Evolutionary conservation across 2,797 vertebrate species (phyloP).

Genomic region (Argya squamiceps): DNA sequence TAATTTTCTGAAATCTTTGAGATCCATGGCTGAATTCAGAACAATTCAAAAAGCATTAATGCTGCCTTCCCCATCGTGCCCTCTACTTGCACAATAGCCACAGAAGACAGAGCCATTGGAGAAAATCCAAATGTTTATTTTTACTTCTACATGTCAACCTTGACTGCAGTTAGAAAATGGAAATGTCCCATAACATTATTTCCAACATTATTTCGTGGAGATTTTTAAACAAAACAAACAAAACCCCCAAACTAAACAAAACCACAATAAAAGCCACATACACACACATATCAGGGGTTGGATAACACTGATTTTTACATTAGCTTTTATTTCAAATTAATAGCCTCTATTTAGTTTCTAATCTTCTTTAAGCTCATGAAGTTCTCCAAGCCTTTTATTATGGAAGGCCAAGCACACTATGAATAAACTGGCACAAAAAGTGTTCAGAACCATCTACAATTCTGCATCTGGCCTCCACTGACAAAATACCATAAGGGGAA

Average conservation of each 20-base stretch:
- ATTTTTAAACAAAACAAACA: background rate
- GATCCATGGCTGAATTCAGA: background rate
- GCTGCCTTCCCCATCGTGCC: background rate
- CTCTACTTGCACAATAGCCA: background rate
- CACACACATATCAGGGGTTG: accelerated
- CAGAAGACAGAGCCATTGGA: background rate
- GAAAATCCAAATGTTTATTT: background rate
- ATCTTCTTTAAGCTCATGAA: background rate
- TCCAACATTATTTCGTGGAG: background rate
- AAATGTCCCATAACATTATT: background rate
- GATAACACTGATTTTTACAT: background rate
- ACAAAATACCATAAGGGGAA: background rate
- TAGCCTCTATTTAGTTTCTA: background rate
- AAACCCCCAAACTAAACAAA: background rate
- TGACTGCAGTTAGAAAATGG: background rate
- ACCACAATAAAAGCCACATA: background rate
- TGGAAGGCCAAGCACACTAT: background rate
- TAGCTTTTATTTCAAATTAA: background rate
- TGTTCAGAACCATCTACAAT: background rate
- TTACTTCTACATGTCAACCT: background rate
- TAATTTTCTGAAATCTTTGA: background rate
- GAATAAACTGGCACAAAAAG: background rate
- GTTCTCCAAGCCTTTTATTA: background rate
- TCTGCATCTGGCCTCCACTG: background rate
- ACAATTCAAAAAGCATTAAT: background rate